A percentile compares a stretch with the other conserved stretches of the same genome.
These are phyloP conservation scores for Silurus aristotelis DNA, from an alignment of 2,797 vertebrate genomes.

Conservation along the genomic window DNA sequence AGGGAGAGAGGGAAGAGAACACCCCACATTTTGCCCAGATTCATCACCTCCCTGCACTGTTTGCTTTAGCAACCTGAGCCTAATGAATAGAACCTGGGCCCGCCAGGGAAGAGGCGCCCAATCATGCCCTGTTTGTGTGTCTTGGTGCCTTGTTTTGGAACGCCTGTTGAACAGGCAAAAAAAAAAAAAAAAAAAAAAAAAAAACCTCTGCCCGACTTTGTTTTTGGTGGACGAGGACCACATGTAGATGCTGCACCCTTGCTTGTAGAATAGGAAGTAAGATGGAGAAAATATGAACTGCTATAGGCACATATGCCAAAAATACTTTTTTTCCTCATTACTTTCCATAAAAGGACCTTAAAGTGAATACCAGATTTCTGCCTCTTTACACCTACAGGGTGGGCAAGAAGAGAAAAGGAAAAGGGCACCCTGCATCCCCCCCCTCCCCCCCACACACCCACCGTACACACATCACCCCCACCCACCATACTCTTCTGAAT, in stretches of 20 bases:
- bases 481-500: slow-evolving; percentile 68
- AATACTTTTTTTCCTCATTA: slow-evolving; percentile 45
- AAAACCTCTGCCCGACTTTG: slow-evolving; percentile 15
- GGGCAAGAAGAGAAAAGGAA: slow-evolving; percentile 26
- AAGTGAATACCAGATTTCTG: slow-evolving; percentile 19
- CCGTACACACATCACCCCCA: background rate
- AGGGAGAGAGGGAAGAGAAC: slow-evolving; percentile 19
- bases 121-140: slow-evolving; percentile 58
- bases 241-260: slow-evolving; percentile 35
- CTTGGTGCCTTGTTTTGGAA: slow-evolving; percentile 57
- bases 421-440: slow-evolving; percentile 21
- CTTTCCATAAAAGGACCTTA: slow-evolving; percentile 58
- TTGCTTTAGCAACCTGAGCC: slow-evolving; percentile 80
- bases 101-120: slow-evolving; percentile 54
- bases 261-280: slow-evolving; percentile 24
- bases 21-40: slow-evolving; percentile 68
- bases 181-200: background rate
- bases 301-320: slow-evolving; percentile 34
- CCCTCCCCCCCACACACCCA: background rate
- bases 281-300: slow-evolving; percentile 4
- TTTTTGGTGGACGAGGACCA: slow-evolving; percentile 42
- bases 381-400: slow-evolving; percentile 23
- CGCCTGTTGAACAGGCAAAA: slow-evolving; percentile 40
- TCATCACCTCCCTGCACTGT: slow-evolving; percentile 76
- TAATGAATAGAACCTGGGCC: slow-evolving; percentile 60